These are phyloP conservation scores for Drosophila parthenogenetica DNA, from an alignment of 2,888 invertebrate genomes.

Conservation along the genomic window DNA sequence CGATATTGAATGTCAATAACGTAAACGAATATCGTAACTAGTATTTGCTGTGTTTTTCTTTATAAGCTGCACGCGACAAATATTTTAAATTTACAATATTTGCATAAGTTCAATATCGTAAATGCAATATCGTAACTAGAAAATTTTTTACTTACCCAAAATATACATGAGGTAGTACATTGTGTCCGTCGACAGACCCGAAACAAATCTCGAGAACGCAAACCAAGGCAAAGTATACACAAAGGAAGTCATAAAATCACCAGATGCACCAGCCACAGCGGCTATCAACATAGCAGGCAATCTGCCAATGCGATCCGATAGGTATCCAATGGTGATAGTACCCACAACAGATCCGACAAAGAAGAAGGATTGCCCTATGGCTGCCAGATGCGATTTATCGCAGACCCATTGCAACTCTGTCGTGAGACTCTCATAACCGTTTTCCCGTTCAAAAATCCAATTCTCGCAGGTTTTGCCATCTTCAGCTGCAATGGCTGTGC, in stretches of 20 bases:
- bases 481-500: slow-evolving; percentile 68
- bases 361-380: slow-evolving; percentile 87
- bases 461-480: slow-evolving; percentile 82
- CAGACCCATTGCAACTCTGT: slow-evolving; percentile 88
- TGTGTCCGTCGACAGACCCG: slow-evolving; percentile 87
- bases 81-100: not conserved
- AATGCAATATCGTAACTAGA: not conserved
- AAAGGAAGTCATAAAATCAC: slow-evolving; percentile 86
- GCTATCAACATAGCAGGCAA: slow-evolving; percentile 86
- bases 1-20: too few species aligned
- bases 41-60: not conserved
- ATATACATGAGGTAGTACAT: slow-evolving; percentile 88
- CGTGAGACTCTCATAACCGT: slow-evolving; percentile 87
- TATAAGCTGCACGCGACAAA: fast-evolving
- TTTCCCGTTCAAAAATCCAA: slow-evolving; percentile 87
- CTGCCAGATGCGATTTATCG: slow-evolving; percentile 86
- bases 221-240: slow-evolving; percentile 85
- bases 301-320: slow-evolving; percentile 87
- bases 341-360: slow-evolving; percentile 87
- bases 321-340: slow-evolving; percentile 86
- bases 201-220: slow-evolving; percentile 86
- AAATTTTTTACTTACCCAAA: slow-evolving; percentile 84
- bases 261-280: slow-evolving; percentile 86
- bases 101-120: not conserved
- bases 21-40: not conserved